Percentiles rank a stretch among this genome's conserved stretches.
Evolutionary conservation across 1,140 invertebrate genomes (phyloP).

Genomic region (Belonocnema kinseyi): DNA sequence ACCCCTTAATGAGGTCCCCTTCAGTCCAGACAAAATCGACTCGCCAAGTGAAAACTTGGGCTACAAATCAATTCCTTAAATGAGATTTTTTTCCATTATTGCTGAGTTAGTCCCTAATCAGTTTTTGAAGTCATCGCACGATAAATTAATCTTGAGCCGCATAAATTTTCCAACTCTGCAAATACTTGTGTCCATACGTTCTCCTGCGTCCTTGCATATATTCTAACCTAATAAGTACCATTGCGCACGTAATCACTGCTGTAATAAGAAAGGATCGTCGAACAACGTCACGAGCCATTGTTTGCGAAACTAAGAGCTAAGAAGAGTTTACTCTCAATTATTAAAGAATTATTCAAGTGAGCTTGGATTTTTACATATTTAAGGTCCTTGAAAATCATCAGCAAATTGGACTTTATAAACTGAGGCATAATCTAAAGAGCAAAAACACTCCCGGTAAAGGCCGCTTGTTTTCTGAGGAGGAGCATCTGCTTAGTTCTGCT

Average conservation of each 20-base stretch:
- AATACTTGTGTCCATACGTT: constrained; percentile 22
- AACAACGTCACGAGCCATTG: constrained; percentile 44
- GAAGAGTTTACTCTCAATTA: constrained; percentile 26
- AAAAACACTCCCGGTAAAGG: too few species aligned
- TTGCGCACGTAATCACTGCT: constrained; percentile 50
- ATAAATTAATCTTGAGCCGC: neutral
- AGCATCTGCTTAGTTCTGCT: too few species aligned
- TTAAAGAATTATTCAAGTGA: constrained; percentile 25
- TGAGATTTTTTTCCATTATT: too few species aligned
- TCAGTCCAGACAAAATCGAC: neutral
- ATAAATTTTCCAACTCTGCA: constrained; percentile 7
- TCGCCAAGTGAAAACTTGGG: neutral
- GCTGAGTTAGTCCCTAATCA: too few species aligned
- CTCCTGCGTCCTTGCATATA: constrained; percentile 31
- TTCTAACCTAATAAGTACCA: constrained; percentile 50
- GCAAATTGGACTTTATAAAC: too few species aligned
- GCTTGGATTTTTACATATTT: neutral
- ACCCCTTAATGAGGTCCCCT: constrained; percentile 2
- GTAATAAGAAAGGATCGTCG: constrained; percentile 52
- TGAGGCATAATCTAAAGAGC: too few species aligned
- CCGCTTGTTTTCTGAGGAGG: too few species aligned
- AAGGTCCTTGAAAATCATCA: too few species aligned
- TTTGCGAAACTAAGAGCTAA: constrained; percentile 18
- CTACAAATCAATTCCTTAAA: neutral
- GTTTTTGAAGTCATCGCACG: too few species aligned